A percentile compares a stretch with the other conserved stretches of the same genome.
phyloP scores from a whole-genome alignment of 92 coral and sea anemone genomes.

The Galaxea fascicularis region DNA sequence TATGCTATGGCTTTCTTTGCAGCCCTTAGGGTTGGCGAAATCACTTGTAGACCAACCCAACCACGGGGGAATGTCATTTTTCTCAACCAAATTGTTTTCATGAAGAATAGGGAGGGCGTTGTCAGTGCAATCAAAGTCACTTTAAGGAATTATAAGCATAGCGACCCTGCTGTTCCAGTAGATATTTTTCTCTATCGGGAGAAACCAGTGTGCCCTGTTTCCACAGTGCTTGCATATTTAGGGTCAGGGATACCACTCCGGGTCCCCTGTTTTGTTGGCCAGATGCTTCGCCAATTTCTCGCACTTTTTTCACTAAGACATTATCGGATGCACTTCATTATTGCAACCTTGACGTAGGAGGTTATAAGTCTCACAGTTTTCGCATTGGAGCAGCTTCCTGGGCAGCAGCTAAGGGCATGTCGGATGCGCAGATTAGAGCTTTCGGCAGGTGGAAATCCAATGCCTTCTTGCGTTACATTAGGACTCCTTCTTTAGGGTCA shows the following conservation, averaged over 20 bases:
- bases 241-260: conserved; percentile 9
- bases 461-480: too few species aligned
- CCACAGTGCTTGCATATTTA: conserved; percentile 5
- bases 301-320: too few species aligned
- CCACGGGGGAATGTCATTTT: conserved; percentile 9
- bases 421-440: too few species aligned
- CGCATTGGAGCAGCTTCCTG: too few species aligned
- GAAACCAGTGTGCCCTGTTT: conserved; percentile 28
- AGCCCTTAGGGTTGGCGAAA: conserved; percentile 45
- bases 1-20: conserved; percentile 42
- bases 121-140: too few species aligned
- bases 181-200: conserved; percentile 7
- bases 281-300: too few species aligned
- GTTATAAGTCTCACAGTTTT: too few species aligned
- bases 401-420: too few species aligned
- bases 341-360: too few species aligned
- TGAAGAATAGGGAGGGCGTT: not conserved
- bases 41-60: conserved; percentile 40
- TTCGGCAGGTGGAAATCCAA: too few species aligned
- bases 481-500: too few species aligned
- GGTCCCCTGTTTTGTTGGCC: conserved; percentile 22
- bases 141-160: conserved; percentile 14
- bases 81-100: conserved; percentile 32
- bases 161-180: conserved; percentile 24
- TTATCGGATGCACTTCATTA: too few species aligned